A percentile compares a stretch with the other conserved stretches of the same genome.
Conservation (phyloP, 2,888 invertebrate genomes). For the Drosophila peninsularis region DNA sequence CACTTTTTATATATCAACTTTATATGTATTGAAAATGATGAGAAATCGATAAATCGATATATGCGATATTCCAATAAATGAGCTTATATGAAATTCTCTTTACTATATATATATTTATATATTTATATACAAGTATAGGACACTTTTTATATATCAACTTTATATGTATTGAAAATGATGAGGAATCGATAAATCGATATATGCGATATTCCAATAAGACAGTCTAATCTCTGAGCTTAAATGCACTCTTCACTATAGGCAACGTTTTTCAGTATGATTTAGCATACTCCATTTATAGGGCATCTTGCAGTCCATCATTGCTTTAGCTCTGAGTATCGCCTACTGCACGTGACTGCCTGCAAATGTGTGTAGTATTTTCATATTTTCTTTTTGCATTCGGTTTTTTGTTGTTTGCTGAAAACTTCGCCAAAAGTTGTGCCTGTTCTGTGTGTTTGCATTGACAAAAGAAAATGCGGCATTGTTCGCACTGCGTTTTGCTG, state of each 20-base stretch:
- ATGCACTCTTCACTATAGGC: no score
- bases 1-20: no score
- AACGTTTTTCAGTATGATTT: background rate
- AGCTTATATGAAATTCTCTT: no score
- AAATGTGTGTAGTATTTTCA: conserved; percentile 40
- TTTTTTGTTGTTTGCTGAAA: conserved; percentile 29
- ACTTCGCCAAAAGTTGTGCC: conserved; percentile 58
- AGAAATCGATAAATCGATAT: no score
- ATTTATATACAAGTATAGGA: no score
- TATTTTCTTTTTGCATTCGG: conserved; percentile 28
- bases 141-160: no score
- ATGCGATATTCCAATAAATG: no score
- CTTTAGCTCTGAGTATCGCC: background rate
- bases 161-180: no score
- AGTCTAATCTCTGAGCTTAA: no score
- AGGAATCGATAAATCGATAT: background rate
- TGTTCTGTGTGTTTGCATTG: conserved; percentile 44
- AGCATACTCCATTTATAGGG: background rate
- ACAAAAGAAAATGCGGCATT: conserved; percentile 61
- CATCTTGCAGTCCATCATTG: conserved; percentile 16
- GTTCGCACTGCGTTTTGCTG: conserved; percentile 47
- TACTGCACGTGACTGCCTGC: conserved; percentile 65
- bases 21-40: no score
- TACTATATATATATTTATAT: no score
- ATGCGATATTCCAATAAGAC: background rate